These are phyloP conservation scores for Steatornis caripensis DNA, from an alignment of 2,113 vertebrate species.

Conservation along the genomic window DNA sequence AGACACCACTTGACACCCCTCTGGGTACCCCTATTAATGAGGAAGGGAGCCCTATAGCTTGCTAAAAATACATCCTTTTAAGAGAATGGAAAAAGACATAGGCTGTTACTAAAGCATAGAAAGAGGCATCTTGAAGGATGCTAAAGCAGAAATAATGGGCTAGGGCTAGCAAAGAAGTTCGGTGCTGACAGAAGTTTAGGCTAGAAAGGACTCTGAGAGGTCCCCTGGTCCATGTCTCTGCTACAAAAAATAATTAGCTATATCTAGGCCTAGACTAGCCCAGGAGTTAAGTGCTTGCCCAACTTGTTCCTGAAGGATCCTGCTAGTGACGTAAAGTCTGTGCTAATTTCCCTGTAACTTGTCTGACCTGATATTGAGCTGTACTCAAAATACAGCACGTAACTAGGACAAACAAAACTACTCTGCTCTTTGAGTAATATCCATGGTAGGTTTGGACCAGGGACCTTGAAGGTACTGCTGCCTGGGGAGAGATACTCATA, in stretches of 20 bases:
- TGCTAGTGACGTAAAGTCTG: neutral
- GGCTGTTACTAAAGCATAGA: neutral
- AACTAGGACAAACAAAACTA: neutral
- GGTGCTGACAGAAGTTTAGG: neutral
- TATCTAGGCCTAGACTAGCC: neutral
- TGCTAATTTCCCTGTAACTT: neutral
- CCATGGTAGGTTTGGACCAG: neutral
- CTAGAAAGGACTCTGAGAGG: neutral
- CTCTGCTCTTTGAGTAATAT: neutral
- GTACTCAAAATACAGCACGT: neutral
- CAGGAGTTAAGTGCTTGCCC: neutral
- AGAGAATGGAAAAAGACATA: neutral
- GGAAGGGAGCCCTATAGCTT: neutral
- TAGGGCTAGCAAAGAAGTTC: no score
- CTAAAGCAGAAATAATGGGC: neutral
- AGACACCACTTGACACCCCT: neutral
- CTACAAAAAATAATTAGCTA: neutral
- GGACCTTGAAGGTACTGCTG: neutral
- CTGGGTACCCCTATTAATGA: neutral
- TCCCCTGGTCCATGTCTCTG: neutral
- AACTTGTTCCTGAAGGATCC: neutral
- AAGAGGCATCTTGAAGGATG: neutral
- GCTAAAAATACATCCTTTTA: neutral
- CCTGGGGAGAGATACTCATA: rapidly evolving
- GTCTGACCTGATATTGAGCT: neutral